phyloP scores from a whole-genome alignment of 2,113 vertebrate genomes.

The Pedetes capensis region DNA sequence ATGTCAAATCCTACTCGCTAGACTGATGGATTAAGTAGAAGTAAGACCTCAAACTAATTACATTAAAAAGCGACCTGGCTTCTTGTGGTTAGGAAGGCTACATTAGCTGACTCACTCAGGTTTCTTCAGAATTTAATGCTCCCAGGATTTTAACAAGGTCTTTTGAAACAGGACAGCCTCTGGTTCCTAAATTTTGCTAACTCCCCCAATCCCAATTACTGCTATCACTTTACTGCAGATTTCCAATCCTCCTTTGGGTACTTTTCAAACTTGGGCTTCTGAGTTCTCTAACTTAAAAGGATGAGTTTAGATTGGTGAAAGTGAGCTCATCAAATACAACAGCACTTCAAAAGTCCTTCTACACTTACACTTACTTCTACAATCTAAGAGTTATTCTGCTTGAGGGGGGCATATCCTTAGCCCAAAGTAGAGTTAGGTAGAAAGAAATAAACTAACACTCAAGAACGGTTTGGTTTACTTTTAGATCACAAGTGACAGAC shows the following conservation, averaged over 20 bases:
- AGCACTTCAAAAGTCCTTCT: background rate
- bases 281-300: background rate
- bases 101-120: background rate
- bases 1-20: background rate
- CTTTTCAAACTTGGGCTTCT: background rate
- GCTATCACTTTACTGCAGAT: background rate
- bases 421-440: background rate
- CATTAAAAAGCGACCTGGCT: background rate
- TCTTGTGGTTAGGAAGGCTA: constrained; percentile 1
- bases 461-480: background rate
- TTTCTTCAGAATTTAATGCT: background rate
- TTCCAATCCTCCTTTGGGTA: background rate
- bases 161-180: background rate
- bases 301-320: constrained; percentile 34
- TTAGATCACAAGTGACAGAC: background rate
- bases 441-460: background rate
- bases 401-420: background rate
- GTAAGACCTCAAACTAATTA: background rate
- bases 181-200: background rate
- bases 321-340: background rate
- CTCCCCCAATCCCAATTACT: background rate
- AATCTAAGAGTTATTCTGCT: background rate
- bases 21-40: background rate
- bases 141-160: background rate
- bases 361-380: background rate